Evolutionary conservation across 2,797 vertebrate species (phyloP).

Genomic region (Emydoidea blandingii): DNA sequence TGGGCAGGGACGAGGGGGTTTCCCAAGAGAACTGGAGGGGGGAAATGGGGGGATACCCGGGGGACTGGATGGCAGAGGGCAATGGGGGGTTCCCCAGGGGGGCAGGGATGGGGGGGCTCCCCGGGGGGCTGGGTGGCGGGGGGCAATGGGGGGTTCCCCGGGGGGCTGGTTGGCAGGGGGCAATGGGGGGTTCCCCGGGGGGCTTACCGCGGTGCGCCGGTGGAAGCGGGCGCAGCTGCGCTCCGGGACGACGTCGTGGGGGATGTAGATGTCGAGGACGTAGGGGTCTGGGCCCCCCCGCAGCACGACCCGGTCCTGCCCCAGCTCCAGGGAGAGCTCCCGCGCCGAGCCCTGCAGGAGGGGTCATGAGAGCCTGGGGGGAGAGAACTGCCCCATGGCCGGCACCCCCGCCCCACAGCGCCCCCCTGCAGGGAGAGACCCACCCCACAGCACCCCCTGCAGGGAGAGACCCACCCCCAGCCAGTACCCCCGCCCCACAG

Average conservation of each 20-base stretch:
- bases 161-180: neutral
- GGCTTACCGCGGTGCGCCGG: slow-evolving; percentile 82
- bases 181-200: no score
- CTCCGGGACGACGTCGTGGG: slow-evolving; percentile 82
- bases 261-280: slow-evolving; percentile 86
- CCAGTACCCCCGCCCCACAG: no score
- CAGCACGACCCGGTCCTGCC: slow-evolving; percentile 88
- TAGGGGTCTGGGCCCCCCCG: slow-evolving; percentile 84
- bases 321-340: slow-evolving; percentile 85
- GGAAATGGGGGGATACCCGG: neutral
- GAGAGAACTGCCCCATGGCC: neutral
- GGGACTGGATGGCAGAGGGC: no score
- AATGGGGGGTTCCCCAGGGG: no score
- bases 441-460: neutral
- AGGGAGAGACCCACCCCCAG: neutral
- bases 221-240: slow-evolving; percentile 88
- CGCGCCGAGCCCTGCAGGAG: slow-evolving; percentile 65
- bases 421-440: neutral
- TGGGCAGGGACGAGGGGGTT: neutral
- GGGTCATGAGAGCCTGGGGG: neutral
- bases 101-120: no score
- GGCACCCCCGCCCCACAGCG: neutral
- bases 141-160: neutral
- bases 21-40: no score
- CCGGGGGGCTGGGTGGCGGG: neutral